Evolutionary conservation across 1,140 invertebrate genomes (phyloP).

Genomic region (Bombus terrestris): DNA sequence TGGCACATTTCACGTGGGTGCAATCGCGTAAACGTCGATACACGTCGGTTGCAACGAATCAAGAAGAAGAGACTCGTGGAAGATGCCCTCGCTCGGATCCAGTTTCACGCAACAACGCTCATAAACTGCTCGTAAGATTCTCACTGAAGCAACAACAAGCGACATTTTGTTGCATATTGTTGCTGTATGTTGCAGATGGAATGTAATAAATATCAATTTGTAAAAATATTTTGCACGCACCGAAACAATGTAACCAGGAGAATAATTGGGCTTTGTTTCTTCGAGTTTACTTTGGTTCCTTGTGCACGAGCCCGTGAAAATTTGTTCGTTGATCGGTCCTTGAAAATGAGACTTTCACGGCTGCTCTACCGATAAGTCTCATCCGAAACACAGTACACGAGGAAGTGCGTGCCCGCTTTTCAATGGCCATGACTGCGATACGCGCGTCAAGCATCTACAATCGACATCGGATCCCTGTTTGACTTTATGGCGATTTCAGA

Average conservation of each 20-base stretch:
- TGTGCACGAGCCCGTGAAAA: background rate
- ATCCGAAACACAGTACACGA: constrained; percentile 49
- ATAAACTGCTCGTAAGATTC: no score
- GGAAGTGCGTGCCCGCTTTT: constrained; percentile 44
- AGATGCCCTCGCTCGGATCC: background rate
- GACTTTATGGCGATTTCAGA: background rate
- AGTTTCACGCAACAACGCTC: background rate
- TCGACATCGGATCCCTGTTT: background rate
- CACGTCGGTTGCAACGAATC: background rate
- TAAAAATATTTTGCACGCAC: no score
- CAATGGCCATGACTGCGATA: constrained; percentile 18
- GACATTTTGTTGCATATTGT: no score
- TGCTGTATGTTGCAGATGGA: no score
- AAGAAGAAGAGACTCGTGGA: background rate
- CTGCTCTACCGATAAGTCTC: constrained; percentile 14
- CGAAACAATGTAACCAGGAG: no score
- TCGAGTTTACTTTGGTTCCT: background rate
- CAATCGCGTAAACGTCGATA: constrained; percentile 40
- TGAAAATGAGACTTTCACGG: constrained; percentile 19
- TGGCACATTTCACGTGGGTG: constrained; percentile 45
- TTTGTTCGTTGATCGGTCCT: background rate
- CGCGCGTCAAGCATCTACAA: background rate
- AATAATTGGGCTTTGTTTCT: background rate
- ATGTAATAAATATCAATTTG: no score
- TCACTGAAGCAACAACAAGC: no score